Percentiles rank a stretch among this genome's conserved stretches.
Evolutionary conservation across 1,140 invertebrate species (phyloP).

Genomic region (Bombus pyrosoma): DNA sequence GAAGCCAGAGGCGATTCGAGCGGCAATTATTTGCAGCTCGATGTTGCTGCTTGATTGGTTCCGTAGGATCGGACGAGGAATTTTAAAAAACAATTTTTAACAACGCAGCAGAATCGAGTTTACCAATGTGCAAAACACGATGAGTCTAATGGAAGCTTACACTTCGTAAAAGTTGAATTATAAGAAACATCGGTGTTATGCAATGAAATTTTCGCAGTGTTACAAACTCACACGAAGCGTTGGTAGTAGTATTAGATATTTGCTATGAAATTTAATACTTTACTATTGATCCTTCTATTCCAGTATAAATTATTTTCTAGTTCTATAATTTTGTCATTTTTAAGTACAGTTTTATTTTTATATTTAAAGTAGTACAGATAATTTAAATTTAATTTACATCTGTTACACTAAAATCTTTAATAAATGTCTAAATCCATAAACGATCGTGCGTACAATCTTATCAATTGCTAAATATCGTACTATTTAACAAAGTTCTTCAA

Average conservation of each 20-base stretch:
- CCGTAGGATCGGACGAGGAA: not conserved
- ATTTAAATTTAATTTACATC: too few relatives aligned
- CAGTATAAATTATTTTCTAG: not conserved
- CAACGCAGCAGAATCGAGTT: not conserved
- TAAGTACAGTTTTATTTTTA: not conserved
- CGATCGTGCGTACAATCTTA: too few relatives aligned
- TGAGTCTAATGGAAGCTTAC: slow-evolving; percentile 1
- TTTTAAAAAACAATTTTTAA: not conserved
- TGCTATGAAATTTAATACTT: not conserved
- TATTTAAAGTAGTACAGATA: too few relatives aligned
- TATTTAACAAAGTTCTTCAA: too few relatives aligned
- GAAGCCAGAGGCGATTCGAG: not conserved
- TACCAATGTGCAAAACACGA: not conserved
- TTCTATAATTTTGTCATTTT: not conserved
- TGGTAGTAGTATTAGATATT: not conserved
- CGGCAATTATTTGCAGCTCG: slow-evolving; percentile 16
- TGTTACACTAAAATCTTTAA: too few relatives aligned
- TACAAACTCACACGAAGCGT: not conserved
- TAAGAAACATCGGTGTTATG: not conserved
- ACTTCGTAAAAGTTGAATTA: not conserved
- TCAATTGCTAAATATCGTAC: too few relatives aligned
- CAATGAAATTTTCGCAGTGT: not conserved
- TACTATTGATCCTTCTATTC: not conserved
- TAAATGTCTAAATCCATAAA: too few relatives aligned
- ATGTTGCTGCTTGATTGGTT: slow-evolving; percentile 17